Percentiles rank a stretch among this genome's conserved stretches.
Conservation (phyloP, 2,888 invertebrate species). For the Griposia aprilina region DNA sequence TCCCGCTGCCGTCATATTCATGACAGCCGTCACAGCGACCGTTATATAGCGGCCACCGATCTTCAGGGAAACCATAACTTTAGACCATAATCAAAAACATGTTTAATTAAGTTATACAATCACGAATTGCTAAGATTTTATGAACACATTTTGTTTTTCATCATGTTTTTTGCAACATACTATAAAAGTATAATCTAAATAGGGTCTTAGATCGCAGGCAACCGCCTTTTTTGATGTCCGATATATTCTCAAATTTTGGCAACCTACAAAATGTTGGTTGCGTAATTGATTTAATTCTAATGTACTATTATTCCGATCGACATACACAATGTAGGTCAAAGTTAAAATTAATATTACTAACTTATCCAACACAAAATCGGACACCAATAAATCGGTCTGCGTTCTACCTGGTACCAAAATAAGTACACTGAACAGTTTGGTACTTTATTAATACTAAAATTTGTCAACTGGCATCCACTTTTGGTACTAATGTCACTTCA, state of each 20-base stretch:
- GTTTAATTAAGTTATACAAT: conserved; percentile 45
- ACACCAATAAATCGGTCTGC: background rate
- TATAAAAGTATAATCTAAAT: conserved; percentile 25
- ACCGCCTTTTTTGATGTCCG: background rate
- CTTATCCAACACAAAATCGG: conserved; percentile 18
- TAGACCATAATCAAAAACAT: background rate
- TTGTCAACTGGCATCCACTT: conserved; percentile 56
- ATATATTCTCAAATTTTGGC: conserved; percentile 5
- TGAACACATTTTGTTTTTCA: conserved; percentile 48
- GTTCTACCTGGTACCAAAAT: background rate
- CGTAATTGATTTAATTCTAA: background rate
- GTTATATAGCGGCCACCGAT: background rate
- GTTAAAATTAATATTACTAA: background rate
- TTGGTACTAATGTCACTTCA: conserved; percentile 53
- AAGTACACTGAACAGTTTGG: conserved; percentile 14
- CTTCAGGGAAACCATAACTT: background rate
- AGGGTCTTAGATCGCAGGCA: conserved; percentile 13
- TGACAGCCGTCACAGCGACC: background rate
- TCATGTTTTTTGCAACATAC: background rate
- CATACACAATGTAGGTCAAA: background rate
- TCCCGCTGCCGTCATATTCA: background rate
- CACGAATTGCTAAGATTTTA: conserved; percentile 40
- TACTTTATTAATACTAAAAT: conserved; percentile 58
- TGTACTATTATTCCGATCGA: background rate
- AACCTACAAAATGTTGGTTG: conserved; percentile 9